Conservation (phyloP, 2,888 invertebrate genomes). For the Eubasilissa splendida region DNA sequence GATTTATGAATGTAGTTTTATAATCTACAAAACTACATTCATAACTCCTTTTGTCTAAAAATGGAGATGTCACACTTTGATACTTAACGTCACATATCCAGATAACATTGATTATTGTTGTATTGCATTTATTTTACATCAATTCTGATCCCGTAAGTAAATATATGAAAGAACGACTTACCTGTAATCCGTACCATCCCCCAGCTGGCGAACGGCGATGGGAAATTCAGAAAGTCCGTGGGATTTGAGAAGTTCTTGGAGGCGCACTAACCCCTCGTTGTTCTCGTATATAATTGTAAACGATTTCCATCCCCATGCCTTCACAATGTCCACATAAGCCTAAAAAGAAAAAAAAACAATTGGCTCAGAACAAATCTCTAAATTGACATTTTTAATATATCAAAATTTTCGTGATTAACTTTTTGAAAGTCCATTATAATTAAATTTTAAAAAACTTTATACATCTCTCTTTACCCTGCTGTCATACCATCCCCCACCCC, state of each 20-base stretch:
- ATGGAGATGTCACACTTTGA: too few species aligned
- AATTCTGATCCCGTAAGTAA: background rate
- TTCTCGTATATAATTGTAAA: conserved; percentile 97
- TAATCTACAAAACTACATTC: too few species aligned
- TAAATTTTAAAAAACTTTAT: too few species aligned
- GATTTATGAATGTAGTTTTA: too few species aligned
- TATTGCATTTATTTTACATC: background rate
- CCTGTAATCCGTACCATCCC: conserved; percentile 90
- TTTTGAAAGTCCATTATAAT: too few species aligned
- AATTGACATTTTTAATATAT: background rate
- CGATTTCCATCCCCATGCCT: conserved; percentile 94
- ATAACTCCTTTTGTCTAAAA: too few species aligned
- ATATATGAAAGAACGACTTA: conserved; percentile 63
- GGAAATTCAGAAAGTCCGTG: conserved; percentile 89
- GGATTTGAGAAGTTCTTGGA: conserved; percentile 90
- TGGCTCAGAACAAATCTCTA: background rate
- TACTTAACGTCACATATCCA: too few species aligned
- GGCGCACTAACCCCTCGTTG: conserved; percentile 91
- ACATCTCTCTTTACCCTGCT: too few species aligned
- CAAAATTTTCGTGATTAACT: too few species aligned
- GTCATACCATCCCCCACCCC: too few species aligned
- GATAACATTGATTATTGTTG: background rate
- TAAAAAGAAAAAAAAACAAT: conserved; percentile 63
- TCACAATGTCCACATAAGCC: conserved; percentile 93
- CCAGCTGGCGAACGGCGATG: conserved; percentile 87